These are phyloP conservation scores for Dufourea novaeangliae DNA, from an alignment of 1,140 invertebrate genomes.

Conservation along the genomic window DNA sequence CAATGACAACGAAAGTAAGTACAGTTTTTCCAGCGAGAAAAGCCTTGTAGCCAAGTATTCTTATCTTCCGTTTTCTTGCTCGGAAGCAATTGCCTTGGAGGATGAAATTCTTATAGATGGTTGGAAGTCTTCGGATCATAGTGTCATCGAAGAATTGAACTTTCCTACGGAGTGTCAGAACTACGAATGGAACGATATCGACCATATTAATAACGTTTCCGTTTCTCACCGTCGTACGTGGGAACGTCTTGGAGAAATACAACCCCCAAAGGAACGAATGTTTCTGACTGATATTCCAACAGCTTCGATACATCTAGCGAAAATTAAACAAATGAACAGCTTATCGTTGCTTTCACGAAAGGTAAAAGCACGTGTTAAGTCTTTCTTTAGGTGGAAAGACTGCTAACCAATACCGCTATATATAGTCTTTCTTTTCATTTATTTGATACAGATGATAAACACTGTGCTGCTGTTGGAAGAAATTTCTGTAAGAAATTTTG, in stretches of 20 bases:
- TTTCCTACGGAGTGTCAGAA: conserved; percentile 18
- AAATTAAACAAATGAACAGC: conserved; percentile 62
- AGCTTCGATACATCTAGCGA: conserved; percentile 71
- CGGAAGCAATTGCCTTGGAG: conserved; percentile 6
- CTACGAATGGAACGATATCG: conserved; percentile 18
- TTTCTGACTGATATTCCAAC: conserved; percentile 72
- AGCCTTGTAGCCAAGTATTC: neutral
- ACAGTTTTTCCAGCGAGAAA: neutral
- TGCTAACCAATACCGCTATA: too few species aligned
- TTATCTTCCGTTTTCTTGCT: neutral
- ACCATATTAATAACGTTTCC: neutral
- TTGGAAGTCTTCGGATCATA: conserved; percentile 45
- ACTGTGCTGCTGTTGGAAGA: conserved; percentile 57
- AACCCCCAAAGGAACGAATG: conserved; percentile 65
- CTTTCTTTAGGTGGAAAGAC: neutral
- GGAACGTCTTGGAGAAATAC: conserved; percentile 73
- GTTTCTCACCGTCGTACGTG: conserved; percentile 69
- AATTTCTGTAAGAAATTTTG: conserved; percentile 71
- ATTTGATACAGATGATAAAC: conserved; percentile 46
- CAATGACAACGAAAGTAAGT: neutral
- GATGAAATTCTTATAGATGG: conserved; percentile 47
- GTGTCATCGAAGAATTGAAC: conserved; percentile 29
- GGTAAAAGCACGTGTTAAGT: conserved; percentile 24
- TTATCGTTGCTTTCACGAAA: conserved; percentile 59
- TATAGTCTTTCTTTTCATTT: conserved; percentile 21